Base-by-base conservation (phyloP, 2,888 invertebrate species). In the Epistrophe grossulariae region DNA sequence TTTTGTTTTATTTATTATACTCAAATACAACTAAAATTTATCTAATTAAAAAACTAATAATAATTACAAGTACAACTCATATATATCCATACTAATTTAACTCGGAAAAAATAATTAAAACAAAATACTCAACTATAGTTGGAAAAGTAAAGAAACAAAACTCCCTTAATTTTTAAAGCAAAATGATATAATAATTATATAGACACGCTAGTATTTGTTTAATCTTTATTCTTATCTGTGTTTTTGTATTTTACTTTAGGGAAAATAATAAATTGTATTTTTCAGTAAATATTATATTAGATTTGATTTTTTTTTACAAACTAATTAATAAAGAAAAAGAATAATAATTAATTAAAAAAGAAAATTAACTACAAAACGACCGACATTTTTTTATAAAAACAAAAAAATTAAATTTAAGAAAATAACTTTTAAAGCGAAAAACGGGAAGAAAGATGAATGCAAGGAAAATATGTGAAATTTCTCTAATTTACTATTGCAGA, bases 41-140 rank as follows among this genome's bases (percentile, higher is more conserved):
- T 81, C 88, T 88, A 88, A 88, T 88, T 88, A 88, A 88, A 88
- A 82, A 88, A 88, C 88, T 88, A 88, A 88, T 88, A 88, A 88
- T 88, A 84, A 82, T 88, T 87, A 87, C 82, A 87, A 48, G 71
- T 80, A 79, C 81, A 80, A 84, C 80, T 84, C 80, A 76, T 82
- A 77, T 81, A 83, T 84, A 73, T 84, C 77, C 79, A 84, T 84
- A 76, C 68, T 66, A 76, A 76, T 84, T 79, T 74, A 79, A 79
- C 73, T 62, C 52, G 60, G 38, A 59, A 79, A 83, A 79, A 17
- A 71, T 50, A 59, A 19, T 59, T 70, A 84, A 80, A 79, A 74
- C 72, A 84, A 80, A 84, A 77, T 81, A 85, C 77, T 80, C 64
- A 48, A 80, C 84, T 68, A 35, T 84, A 78, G 48, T 85, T 77